Evolutionary conservation across 2,888 invertebrate species (phyloP), one percentile per base, ranked within the genome.

Genomic region (Plebejus melissa): DNA sequence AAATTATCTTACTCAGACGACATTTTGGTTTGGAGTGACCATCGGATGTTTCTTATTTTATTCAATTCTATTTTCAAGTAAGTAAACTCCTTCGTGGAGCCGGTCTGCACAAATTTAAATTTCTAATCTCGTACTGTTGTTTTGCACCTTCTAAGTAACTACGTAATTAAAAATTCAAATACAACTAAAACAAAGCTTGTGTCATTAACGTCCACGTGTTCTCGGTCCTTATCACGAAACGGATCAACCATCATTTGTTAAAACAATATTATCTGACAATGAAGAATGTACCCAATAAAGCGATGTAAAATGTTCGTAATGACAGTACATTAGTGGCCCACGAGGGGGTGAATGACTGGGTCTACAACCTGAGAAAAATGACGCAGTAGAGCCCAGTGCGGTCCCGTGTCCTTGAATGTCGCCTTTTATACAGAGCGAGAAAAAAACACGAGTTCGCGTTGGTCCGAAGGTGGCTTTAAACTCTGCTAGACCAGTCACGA

Each of bases 281-380:
- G 65, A 60, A 69, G 32, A 57, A 38, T 72, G 72, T 65, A 58
- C n/a, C 16, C 16, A 65, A 28, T 72, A 22, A 54, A 76, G 74
- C 32, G 58, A 57, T 75, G 28, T 28, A 46, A 74, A 69, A 76
- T 41, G 74, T 28, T 50, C 46, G 38, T 69, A 54, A 70, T 60
- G 74, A 70, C 41, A 77, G 69, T 69, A 75, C 74, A 78, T 78
- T 77, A 77, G 78, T 76, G 78, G 76, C 77, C 75, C 76, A 76
- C 77, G 78, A 76, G 79, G 83, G 83, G 84, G 85, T 86, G 84
- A 85, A 85, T 82, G 86, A 82, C 84, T 85, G 83, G 85, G 83
- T 85, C 83, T 84, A 83, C 83, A 85, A 84, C 85, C 85, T 84
- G 82, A 81, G 80, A 79, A 78, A 80, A 82, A 80, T 84, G 85